Percentiles rank a stretch among this genome's conserved stretches.
These are phyloP conservation scores for Heterohyrax brucei DNA, from an alignment of 2,797 vertebrate genomes.

Conservation along the genomic window DNA sequence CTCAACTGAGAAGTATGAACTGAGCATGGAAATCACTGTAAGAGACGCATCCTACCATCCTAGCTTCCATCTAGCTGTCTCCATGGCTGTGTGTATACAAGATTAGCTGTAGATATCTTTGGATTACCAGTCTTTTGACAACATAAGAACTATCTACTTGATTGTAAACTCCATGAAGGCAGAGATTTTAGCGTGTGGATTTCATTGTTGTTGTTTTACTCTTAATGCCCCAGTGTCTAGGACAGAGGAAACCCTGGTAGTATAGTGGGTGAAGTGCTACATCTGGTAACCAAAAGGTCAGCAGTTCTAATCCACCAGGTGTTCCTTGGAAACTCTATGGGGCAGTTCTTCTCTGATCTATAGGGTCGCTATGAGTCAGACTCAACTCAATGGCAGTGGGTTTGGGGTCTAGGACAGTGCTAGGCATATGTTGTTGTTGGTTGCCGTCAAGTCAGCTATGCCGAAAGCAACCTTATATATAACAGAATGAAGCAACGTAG, in stretches of 20 bases:
- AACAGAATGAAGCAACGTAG: too few species aligned
- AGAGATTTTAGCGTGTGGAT: background rate
- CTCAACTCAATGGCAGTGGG: too few species aligned
- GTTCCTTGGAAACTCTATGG: too few species aligned
- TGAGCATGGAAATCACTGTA: background rate
- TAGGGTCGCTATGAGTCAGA: too few species aligned
- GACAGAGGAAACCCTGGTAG: background rate
- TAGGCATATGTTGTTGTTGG: background rate
- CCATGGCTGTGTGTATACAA: background rate
- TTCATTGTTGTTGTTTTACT: background rate
- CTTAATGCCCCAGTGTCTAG: background rate
- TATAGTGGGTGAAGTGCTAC: too few species aligned
- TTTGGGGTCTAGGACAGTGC: background rate
- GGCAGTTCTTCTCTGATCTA: too few species aligned
- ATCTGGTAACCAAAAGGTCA: too few species aligned
- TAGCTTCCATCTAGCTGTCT: background rate
- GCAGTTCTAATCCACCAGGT: too few species aligned
- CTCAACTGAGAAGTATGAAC: background rate
- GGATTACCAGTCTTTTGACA: background rate
- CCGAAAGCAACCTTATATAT: too few species aligned
- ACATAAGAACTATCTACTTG: background rate
- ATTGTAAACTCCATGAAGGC: background rate
- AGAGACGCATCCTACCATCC: background rate
- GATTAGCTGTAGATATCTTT: background rate
- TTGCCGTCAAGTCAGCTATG: too few species aligned